These are phyloP conservation scores for Eutolmus rufibarbis DNA, from an alignment of 2,888 invertebrate species.

Conservation along the genomic window DNA sequence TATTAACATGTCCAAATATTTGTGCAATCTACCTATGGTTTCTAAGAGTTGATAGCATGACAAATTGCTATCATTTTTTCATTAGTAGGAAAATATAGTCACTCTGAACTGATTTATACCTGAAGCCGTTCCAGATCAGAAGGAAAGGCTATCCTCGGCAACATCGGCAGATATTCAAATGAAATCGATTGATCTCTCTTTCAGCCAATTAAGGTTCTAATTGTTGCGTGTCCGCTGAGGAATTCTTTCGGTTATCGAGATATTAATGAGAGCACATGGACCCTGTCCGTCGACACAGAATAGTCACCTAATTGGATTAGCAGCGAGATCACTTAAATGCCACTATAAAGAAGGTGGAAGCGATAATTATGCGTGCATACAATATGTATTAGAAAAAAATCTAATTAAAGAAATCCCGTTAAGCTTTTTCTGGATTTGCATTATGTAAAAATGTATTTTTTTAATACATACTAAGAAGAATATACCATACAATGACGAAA, in stretches of 20 bases:
- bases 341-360: not conserved
- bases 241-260: not conserved
- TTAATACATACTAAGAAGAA: not conserved
- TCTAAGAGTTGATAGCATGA: not conserved
- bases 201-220: conserved; percentile 14
- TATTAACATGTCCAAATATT: not conserved
- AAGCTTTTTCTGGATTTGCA: not conserved
- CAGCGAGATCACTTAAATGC: not conserved
- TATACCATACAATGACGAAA: no score
- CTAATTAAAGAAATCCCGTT: conserved; percentile 2
- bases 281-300: not conserved
- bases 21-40: not conserved
- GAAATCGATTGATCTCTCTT: conserved; percentile 4
- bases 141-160: not conserved
- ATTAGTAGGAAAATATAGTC: not conserved
- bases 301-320: conserved; percentile 22
- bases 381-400: not conserved
- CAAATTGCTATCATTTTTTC: not conserved
- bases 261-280: not conserved
- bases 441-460: not conserved
- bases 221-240: not conserved
- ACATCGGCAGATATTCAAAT: not conserved
- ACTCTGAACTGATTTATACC: not conserved
- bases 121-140: not conserved
- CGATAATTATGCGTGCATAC: not conserved